Evolutionary conservation across 2,113 vertebrate genomes (phyloP).

Genomic region (Perca flavescens): DNA sequence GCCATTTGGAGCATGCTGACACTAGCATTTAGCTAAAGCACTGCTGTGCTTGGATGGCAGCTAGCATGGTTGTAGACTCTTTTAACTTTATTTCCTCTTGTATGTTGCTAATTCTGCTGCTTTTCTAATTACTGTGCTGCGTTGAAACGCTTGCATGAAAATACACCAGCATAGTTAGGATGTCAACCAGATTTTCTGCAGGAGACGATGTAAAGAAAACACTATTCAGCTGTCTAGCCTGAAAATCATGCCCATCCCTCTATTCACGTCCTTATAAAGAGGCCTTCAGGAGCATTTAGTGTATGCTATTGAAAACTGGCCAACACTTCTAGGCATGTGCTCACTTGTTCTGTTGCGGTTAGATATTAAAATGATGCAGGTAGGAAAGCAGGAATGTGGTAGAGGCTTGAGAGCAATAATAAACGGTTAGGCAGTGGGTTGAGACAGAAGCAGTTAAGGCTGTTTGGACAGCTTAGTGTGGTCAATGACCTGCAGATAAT

Average conservation of each 20-base stretch:
- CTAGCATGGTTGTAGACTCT: not conserved
- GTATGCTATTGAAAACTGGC: not conserved
- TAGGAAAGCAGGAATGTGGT: constrained; percentile 8
- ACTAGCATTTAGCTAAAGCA: not conserved
- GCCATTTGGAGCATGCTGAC: not conserved
- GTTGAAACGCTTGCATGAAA: constrained; percentile 4
- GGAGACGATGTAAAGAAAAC: constrained; percentile 37
- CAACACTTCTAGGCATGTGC: constrained; percentile 18
- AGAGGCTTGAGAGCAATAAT: not conserved
- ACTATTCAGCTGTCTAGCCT: not conserved
- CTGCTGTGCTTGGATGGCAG: not conserved
- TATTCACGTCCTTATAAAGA: not conserved
- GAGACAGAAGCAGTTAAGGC: constrained; percentile 30
- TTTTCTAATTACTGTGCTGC: not conserved
- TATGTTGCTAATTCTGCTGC: not conserved
- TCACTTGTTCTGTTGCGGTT: not conserved
- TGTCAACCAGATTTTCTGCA: constrained; percentile 64
- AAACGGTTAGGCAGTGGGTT: constrained; percentile 27
- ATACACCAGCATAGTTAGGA: constrained; percentile 34
- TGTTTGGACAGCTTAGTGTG: constrained; percentile 54
- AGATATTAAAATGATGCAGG: constrained; percentile 1
- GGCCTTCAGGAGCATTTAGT: not conserved
- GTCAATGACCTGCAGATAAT: constrained; percentile 77
- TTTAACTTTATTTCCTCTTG: not conserved
- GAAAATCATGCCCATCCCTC: constrained; percentile 15